phyloP scores from a whole-genome alignment of 1,140 invertebrate species.

The Phthorimaea operculella region DNA sequence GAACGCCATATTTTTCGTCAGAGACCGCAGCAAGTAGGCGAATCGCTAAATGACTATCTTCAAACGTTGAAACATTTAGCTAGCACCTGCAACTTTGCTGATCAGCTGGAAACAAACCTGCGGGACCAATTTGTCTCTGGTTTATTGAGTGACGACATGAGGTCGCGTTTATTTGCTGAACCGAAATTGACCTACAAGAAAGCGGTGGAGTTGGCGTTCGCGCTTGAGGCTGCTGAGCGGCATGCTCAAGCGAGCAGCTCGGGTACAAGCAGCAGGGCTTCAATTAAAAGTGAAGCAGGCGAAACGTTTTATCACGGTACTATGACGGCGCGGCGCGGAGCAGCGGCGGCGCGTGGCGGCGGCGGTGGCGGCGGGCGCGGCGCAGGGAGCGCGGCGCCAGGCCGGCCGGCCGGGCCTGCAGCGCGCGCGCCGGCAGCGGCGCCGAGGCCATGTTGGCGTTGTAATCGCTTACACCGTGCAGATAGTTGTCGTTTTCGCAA shows the following conservation, averaged over 20 bases:
- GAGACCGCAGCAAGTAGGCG: constrained; percentile 10
- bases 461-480: constrained; percentile 4
- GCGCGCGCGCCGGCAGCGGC: constrained; percentile 10
- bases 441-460: constrained; percentile 9
- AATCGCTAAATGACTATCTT: constrained; percentile 20
- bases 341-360: constrained; percentile 11
- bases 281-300: constrained; percentile 7
- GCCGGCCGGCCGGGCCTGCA: neutral
- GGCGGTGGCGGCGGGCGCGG: constrained; percentile 12
- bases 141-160: constrained; percentile 20
- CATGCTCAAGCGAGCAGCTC: constrained; percentile 8
- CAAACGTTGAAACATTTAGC: constrained; percentile 28
- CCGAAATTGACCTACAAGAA: constrained; percentile 13
- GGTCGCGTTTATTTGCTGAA: constrained; percentile 20
- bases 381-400: constrained; percentile 4
- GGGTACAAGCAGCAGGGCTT: constrained; percentile 4
- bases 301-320: constrained; percentile 7
- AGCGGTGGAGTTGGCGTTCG: constrained; percentile 15
- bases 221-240: constrained; percentile 18
- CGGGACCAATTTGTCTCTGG: constrained; percentile 24
- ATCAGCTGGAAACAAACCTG: constrained; percentile 18
- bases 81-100: constrained; percentile 24
- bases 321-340: constrained; percentile 6
- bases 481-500: constrained; percentile 14
- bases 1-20: constrained; percentile 33